phyloP scores from a whole-genome alignment of 2,797 vertebrate genomes.

The Brachyalestes nurse region DNA sequence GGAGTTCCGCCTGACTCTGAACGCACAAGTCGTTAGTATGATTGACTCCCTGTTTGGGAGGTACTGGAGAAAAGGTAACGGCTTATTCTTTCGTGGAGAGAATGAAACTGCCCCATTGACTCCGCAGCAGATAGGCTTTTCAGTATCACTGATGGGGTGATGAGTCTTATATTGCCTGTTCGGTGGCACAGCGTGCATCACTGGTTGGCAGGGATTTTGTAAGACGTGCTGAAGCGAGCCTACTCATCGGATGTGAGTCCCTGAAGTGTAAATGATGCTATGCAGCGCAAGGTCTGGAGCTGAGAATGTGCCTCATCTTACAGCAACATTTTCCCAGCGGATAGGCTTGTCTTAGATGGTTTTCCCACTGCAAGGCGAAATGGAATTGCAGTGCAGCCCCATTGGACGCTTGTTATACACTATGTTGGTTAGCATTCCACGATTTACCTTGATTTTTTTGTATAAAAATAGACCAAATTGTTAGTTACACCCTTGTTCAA shows the following conservation, averaged over 20 bases:
- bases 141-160: slow-evolving; percentile 20
- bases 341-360: slow-evolving; percentile 5
- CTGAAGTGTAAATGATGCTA: slow-evolving; percentile 44
- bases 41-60: neutral
- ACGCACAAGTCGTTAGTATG: neutral
- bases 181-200: slow-evolving; percentile 3
- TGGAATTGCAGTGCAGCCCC: neutral
- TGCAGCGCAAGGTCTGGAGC: slow-evolving; percentile 28
- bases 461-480: neutral
- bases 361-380: slow-evolving; percentile 9
- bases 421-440: slow-evolving; percentile 3
- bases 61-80: slow-evolving; percentile 5
- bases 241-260: slow-evolving; percentile 40
- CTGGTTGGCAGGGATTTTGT: slow-evolving; percentile 10
- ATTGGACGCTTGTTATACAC: neutral
- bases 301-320: slow-evolving; percentile 10
- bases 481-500: slow-evolving; percentile 2
- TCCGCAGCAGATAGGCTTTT: slow-evolving; percentile 10
- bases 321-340: neutral
- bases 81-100: slow-evolving; percentile 1
- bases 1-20: slow-evolving; percentile 7
- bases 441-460: neutral
- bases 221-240: slow-evolving; percentile 35
- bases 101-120: slow-evolving; percentile 24
- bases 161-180: slow-evolving; percentile 16